These are phyloP conservation scores for Erebia palarica DNA, from an alignment of 2,888 invertebrate species.

Conservation along the genomic window DNA sequence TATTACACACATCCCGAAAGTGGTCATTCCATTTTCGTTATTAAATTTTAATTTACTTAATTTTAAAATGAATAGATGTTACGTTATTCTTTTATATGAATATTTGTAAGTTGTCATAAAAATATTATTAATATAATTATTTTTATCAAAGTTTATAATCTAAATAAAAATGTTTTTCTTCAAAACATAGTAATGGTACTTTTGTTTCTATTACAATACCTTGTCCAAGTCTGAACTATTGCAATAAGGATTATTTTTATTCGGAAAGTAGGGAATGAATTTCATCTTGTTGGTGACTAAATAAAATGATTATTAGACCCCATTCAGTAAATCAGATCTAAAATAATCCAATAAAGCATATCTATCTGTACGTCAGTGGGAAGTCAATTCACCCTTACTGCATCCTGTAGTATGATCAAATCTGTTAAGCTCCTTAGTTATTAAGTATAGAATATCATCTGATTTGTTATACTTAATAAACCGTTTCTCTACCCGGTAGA, in stretches of 20 bases:
- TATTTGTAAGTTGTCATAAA: conserved; percentile 82
- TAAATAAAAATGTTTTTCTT: conserved; percentile 83
- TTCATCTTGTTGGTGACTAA: too few species aligned
- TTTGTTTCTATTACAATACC: conserved; percentile 37
- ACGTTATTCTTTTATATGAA: conserved; percentile 82
- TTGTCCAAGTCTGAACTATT: neutral
- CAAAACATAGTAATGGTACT: conserved; percentile 69
- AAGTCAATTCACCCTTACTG: too few species aligned
- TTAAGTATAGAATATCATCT: too few species aligned
- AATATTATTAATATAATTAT: conserved; percentile 83
- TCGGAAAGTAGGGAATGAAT: too few species aligned
- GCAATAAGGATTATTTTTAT: neutral
- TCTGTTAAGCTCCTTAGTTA: too few species aligned
- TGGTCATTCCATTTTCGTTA: conserved; percentile 79
- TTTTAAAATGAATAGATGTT: conserved; percentile 80
- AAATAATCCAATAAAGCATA: too few species aligned
- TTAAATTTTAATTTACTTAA: conserved; percentile 75
- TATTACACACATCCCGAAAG: conserved; percentile 74
- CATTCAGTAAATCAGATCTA: too few species aligned
- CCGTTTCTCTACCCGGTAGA: too few species aligned
- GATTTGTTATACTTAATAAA: too few species aligned
- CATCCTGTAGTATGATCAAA: too few species aligned
- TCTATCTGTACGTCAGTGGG: too few species aligned
- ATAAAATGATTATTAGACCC: too few species aligned
- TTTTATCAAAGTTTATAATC: conserved; percentile 84